Conservation (phyloP, 2,797 vertebrate genomes). For the Pseudocheirus occidentalis region DNA sequence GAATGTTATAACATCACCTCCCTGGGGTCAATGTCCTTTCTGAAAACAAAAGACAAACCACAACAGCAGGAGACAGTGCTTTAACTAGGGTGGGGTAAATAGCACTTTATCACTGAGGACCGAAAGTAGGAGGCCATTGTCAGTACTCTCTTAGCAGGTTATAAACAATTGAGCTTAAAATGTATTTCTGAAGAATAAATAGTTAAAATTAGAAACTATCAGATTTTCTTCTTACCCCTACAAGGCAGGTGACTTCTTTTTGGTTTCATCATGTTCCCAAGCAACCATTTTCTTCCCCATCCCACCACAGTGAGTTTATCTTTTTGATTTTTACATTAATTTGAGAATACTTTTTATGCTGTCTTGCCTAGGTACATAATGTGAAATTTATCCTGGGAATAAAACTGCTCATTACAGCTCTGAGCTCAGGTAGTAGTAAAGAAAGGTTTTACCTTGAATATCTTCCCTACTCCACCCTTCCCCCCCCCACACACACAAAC, state of each 20-base stretch:
- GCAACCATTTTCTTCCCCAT: no score
- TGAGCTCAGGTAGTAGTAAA: background rate
- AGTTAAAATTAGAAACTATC: background rate
- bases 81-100: background rate
- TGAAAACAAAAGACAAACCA: no score
- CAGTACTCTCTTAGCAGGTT: background rate
- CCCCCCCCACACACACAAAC: no score
- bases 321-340: no score
- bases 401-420: background rate
- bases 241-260: background rate
- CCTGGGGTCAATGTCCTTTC: no score
- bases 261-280: no score
- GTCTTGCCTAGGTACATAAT: background rate
- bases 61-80: background rate
- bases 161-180: background rate
- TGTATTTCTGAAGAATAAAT: background rate
- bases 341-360: background rate
- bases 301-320: no score
- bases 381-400: background rate
- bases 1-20: no score
- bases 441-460: background rate
- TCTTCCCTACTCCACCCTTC: no score
- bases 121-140: background rate
- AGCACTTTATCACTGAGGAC: background rate
- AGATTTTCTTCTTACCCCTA: background rate